Conservation (phyloP, 2,113 vertebrate species). For the Shinisaurus crocodilurus region DNA sequence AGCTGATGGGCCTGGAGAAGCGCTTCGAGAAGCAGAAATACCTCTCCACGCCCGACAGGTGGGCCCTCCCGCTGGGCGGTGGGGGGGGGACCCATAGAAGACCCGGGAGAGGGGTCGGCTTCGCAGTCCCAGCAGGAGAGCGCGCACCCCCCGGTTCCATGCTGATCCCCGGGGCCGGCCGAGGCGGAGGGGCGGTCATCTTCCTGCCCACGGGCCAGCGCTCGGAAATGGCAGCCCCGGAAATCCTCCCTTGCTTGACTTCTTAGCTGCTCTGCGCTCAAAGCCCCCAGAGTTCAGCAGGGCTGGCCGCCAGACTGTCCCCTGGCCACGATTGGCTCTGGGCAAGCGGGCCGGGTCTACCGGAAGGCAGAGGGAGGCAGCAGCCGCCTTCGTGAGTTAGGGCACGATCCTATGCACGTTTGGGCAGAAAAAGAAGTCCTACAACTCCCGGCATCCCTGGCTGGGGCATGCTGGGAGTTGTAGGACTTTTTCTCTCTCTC, state of each 20-base stretch:
- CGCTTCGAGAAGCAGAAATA: conserved; percentile 99
- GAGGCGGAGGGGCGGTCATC: no score
- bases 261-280: background rate
- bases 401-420: no score
- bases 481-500: no score
- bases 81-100: background rate
- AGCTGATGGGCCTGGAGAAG: conserved; percentile 98
- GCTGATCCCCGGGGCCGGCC: no score
- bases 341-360: no score
- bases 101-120: background rate
- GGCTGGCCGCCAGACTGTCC: background rate
- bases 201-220: background rate
- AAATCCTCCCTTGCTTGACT: background rate
- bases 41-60: conserved; percentile 98
- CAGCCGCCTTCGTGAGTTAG: no score
- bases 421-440: no score
- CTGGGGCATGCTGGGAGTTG: no score
- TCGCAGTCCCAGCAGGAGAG: background rate
- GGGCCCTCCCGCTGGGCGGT: conserved; percentile 15
- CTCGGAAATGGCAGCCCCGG: background rate
- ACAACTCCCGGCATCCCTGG: no score
- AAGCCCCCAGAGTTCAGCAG: background rate
- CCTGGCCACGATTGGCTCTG: background rate
- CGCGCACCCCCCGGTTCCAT: no score
- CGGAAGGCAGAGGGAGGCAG: no score